These are phyloP conservation scores for Platycercus adscitus DNA, from an alignment of 2,113 vertebrate species.

Conservation along the genomic window DNA sequence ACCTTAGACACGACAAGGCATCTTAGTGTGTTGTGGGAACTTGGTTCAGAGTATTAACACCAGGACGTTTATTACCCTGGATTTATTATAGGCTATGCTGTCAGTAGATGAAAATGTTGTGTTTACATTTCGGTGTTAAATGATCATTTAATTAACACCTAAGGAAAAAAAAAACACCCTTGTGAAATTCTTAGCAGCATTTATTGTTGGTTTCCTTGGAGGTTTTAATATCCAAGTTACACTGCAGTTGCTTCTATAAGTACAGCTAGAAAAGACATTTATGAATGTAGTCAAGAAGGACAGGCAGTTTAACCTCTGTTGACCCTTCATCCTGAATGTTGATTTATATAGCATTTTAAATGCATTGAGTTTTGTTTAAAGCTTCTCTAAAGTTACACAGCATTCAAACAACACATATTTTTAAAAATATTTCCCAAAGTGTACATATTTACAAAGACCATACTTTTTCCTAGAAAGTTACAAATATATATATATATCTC, in stretches of 20 bases:
- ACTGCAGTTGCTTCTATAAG: constrained; percentile 69
- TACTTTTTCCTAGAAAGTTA: not conserved
- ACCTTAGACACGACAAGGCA: constrained; percentile 84
- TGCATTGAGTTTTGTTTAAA: constrained; percentile 23
- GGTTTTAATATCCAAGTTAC: constrained; percentile 79
- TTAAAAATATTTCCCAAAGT: not conserved
- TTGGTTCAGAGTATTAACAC: constrained; percentile 78
- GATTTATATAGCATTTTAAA: constrained; percentile 72
- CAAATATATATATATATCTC: not conserved
- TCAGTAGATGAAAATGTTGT: constrained; percentile 82
- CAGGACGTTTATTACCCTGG: constrained; percentile 78
- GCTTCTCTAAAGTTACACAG: not conserved
- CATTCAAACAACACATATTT: not conserved
- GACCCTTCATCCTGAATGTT: constrained; percentile 69
- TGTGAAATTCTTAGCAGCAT: constrained; percentile 80
- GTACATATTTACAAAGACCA: not conserved
- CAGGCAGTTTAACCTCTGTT: constrained; percentile 77
- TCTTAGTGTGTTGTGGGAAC: constrained; percentile 84
- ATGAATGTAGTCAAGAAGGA: constrained; percentile 77
- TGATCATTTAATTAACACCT: constrained; percentile 90
- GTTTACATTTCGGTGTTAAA: constrained; percentile 85
- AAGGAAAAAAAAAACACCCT: constrained; percentile 51
- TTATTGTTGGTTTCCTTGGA: constrained; percentile 82
- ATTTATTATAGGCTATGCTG: constrained; percentile 82
- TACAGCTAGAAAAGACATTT: constrained; percentile 72